Evolutionary conservation across 2,888 invertebrate genomes (phyloP).

Genomic region (Pheosia tremula): DNA sequence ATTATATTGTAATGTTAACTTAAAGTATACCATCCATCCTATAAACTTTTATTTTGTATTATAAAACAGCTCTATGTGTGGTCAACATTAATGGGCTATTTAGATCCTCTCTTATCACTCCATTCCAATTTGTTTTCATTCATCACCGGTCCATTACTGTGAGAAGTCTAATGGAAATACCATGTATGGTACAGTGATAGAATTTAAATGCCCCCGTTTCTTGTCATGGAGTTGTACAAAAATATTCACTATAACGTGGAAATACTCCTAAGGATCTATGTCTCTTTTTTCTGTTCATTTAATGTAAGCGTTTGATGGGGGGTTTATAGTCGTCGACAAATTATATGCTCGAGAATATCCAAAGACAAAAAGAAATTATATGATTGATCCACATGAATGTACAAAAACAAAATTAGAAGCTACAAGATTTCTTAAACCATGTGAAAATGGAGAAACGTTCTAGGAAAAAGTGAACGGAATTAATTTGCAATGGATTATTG

Average conservation of each 20-base stretch:
- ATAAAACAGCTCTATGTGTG: too few species aligned
- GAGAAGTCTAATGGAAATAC: too few species aligned
- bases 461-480: conserved; percentile 36
- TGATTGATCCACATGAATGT: background rate
- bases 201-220: background rate
- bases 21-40: too few species aligned
- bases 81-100: background rate
- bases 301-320: background rate
- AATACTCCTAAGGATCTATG: background rate
- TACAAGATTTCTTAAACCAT: conserved; percentile 16
- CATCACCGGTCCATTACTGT: background rate
- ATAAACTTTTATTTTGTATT: too few species aligned
- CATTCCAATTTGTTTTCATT: background rate
- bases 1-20: too few species aligned
- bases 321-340: too few species aligned
- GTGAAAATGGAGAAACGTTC: conserved; percentile 31
- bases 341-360: background rate
- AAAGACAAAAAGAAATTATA: background rate
- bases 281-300: background rate
- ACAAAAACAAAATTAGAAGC: background rate
- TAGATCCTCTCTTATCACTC: background rate
- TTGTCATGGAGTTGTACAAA: background rate
- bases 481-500: conserved; percentile 21
- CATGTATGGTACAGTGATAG: background rate
- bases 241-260: background rate